A percentile compares a stretch with the other conserved stretches of the same genome.
These are phyloP conservation scores for Pemphredon lugubris DNA, from an alignment of 2,888 invertebrate genomes.

Conservation along the genomic window DNA sequence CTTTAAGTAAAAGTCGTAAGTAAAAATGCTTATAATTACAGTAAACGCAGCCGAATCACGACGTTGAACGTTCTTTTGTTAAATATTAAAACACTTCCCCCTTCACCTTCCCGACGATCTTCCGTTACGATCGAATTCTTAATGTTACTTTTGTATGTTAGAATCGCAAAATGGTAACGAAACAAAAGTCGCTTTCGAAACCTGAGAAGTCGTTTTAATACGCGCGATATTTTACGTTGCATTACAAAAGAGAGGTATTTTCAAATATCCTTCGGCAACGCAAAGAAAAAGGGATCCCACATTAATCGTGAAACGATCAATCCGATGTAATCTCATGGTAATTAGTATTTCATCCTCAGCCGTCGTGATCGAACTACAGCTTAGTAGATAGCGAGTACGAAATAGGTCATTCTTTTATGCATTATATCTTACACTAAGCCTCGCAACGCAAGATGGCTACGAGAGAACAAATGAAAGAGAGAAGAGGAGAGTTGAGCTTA, in stretches of 20 bases:
- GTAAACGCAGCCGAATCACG: slow-evolving; percentile 74
- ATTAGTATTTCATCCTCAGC: slow-evolving; percentile 5
- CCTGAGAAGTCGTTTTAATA: neutral
- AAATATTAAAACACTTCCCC: slow-evolving; percentile 12
- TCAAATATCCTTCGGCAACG: too few species aligned
- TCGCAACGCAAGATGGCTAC: slow-evolving; percentile 68
- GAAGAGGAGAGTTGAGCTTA: slow-evolving; percentile 9
- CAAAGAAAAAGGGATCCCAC: too few species aligned
- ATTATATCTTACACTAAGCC: slow-evolving; percentile 70
- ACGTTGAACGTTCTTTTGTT: slow-evolving; percentile 53
- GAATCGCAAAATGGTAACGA: slow-evolving; percentile 2
- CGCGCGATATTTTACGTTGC: too few species aligned
- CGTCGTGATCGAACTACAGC: slow-evolving; percentile 70
- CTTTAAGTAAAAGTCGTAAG: slow-evolving; percentile 75
- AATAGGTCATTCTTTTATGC: slow-evolving; percentile 70
- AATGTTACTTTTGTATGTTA: neutral
- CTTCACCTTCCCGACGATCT: neutral
- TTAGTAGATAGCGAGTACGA: slow-evolving; percentile 70
- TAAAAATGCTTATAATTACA: slow-evolving; percentile 78
- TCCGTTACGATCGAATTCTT: neutral
- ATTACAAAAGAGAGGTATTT: too few species aligned
- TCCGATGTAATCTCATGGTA: too few species aligned
- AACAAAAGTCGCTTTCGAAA: slow-evolving; percentile 8
- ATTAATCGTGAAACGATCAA: too few species aligned
- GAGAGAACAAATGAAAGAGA: slow-evolving; percentile 62